Base-by-base conservation (phyloP, 2,113 vertebrate genomes). In the Peromyscus maniculatus region DNA sequence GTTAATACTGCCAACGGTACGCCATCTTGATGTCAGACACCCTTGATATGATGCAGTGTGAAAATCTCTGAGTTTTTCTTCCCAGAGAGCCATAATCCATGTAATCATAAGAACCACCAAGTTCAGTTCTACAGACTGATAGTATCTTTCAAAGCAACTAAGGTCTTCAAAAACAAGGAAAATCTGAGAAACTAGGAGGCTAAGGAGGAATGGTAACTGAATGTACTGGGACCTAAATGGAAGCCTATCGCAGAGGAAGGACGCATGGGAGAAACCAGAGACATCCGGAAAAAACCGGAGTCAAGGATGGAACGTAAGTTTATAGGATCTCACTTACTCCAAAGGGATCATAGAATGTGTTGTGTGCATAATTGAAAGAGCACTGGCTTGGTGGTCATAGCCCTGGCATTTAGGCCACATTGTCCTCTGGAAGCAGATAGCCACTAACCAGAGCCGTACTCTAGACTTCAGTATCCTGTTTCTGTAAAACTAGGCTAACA, bases 401-500 rank as follows among this genome's bases (percentile, higher is more conserved):
- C 31, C 67, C 84, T 64, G 22, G 24, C 36, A 67, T 86, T 62
- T 88, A 39, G 77, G 31, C 62, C 55, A 55, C 33, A 78, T 49
- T 62, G 36, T 43, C 55, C 21, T 88, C 84, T 93, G 83, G 12
- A 75, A 89, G 36, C 80, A 83, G 13, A 62, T 89, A 91, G 86
- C 62, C 82, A 39, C 78, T 89, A 93, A 74, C 26, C 43, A 93
- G 57, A 92, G 36, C 4, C 36, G 87, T 43, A 21, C 86, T 86
- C 16, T 49, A 46, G n/a, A 74, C 52, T 92, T 95, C 36, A 57
- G 69, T 91, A 55, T 96, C 39, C 24, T 72, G 67, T 86, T 96
- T 91, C 87, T 96, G 4, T 97, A 82, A 96, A 91, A 74, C 24
- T 43, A 24, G 52, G 22, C 33, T 91, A 22, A 28, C 71, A 55